Evolutionary conservation across 2,113 vertebrate species (phyloP), one percentile per base, ranked within the genome.

Genomic region (Nestor notabilis): DNA sequence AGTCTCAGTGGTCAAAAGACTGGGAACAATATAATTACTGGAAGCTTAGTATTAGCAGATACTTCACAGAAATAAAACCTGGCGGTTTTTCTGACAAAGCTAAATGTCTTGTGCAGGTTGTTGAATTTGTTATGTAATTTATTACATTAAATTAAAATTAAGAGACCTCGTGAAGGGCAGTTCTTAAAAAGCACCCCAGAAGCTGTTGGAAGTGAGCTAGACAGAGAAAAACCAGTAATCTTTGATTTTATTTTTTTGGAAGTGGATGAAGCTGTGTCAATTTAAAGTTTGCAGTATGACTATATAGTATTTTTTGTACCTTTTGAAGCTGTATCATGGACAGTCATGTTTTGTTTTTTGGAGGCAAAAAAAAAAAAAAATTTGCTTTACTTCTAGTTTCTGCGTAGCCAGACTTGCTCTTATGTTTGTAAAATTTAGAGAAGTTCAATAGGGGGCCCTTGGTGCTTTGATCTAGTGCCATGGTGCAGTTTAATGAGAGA

Each of bases 381-480:
- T 46, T 68, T 2, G 35, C 92, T 98, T 97, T 94, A 87, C 82
- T 97, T 97, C 93, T 96, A 49, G 93, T 96, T 97, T 96, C 92
- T 94, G 50, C 85, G 37, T 96, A 96, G 96, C 95, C 95, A 97
- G 97, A 94, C 96, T 95, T 98, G 89, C 95, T 97, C 93, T 96
- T 98, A 98, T 96, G 98, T 99, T 99, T 98, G 99, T 98, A 98
- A 99, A 98, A 98, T 99, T 98, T 98, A 98, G 98, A 98, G 97
- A 95, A 98, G 98, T 99, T 99, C 98, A 99, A 98, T 99, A 99
- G 99, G 99, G 98, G 99, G 99, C 99, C 99, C 99, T 98, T 98
- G 97, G 82, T 98, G 98, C 99, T 99, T 99, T 99, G 99, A 99
- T 99, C 98, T 98, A 98, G 98, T 98, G 98, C 98, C 98, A 98